Percentiles rank a stretch among this genome's conserved stretches.
Conservation (phyloP, 2,888 invertebrate species). For the Laspeyria flexula region DNA sequence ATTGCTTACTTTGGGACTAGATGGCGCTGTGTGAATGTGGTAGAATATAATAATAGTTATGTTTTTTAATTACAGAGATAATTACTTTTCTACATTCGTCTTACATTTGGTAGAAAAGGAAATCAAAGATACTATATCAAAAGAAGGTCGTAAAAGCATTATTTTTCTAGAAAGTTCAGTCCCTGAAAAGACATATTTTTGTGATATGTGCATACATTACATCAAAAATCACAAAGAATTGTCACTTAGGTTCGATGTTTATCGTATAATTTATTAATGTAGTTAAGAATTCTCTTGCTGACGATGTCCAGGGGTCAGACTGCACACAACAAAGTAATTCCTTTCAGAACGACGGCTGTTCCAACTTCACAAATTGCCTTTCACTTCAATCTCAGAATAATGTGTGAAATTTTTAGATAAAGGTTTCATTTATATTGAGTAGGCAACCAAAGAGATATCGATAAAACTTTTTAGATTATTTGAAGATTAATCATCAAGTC, state of each 20-base stretch:
- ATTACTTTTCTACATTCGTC: too few species aligned
- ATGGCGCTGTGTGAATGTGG: too few species aligned
- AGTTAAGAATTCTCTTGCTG: not conserved
- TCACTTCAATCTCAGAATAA: slow-evolving; percentile 20
- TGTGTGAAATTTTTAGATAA: slow-evolving; percentile 21
- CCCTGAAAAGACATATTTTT: too few species aligned
- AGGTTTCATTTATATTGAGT: slow-evolving; percentile 23
- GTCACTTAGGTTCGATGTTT: not conserved
- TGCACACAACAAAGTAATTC: slow-evolving; percentile 32
- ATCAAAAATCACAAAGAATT: not conserved
- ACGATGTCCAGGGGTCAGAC: not conserved
- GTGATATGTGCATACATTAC: not conserved
- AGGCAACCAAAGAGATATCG: not conserved
- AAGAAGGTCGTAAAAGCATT: too few species aligned
- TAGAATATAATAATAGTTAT: too few species aligned
- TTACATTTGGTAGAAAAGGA: too few species aligned
- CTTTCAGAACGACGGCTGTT: slow-evolving; percentile 36
- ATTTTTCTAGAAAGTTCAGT: too few species aligned
- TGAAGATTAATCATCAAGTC: not conserved
- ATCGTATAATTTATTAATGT: not conserved
- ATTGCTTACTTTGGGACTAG: too few species aligned
- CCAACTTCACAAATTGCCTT: slow-evolving; percentile 41
- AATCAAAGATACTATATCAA: too few species aligned
- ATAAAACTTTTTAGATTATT: not conserved
- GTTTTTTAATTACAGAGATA: too few species aligned